These are phyloP conservation scores for Mercenaria mercenaria DNA, from an alignment of 1,140 invertebrate species.

Conservation along the genomic window DNA sequence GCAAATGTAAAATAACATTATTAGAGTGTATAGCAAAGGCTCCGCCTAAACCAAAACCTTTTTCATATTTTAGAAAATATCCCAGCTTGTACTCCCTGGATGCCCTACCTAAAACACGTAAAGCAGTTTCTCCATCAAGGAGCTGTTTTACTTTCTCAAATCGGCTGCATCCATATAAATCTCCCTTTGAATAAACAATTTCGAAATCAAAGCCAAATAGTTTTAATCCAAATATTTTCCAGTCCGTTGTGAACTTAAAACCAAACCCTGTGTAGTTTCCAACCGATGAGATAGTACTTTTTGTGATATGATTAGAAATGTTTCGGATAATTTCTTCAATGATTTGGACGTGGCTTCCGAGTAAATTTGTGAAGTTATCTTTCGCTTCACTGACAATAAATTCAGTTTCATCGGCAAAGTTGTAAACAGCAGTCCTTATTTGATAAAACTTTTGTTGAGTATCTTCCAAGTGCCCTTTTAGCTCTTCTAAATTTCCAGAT, in stretches of 20 bases:
- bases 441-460: not conserved
- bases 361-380: not conserved
- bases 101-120: not conserved
- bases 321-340: slow-evolving; percentile 1
- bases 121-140: slow-evolving; percentile 4
- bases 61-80: not conserved
- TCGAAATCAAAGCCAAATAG: slow-evolving; percentile 29
- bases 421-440: not conserved
- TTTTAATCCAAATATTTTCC: not conserved
- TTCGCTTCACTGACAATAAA: not conserved
- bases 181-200: slow-evolving; percentile 9
- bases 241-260: not conserved
- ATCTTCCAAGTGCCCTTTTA: not conserved
- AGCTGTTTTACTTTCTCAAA: slow-evolving; percentile 3
- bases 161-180: slow-evolving; percentile 14
- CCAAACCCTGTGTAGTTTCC: slow-evolving; percentile 30
- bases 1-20: not conserved
- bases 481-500: not conserved
- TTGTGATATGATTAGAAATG: not conserved
- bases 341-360: not conserved
- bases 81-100: not conserved
- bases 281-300: not conserved
- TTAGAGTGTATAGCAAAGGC: not conserved
- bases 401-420: not conserved
- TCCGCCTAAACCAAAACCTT: not conserved